phyloP scores from a whole-genome alignment of 2,113 vertebrate species.

The Lipophrys pholis region DNA sequence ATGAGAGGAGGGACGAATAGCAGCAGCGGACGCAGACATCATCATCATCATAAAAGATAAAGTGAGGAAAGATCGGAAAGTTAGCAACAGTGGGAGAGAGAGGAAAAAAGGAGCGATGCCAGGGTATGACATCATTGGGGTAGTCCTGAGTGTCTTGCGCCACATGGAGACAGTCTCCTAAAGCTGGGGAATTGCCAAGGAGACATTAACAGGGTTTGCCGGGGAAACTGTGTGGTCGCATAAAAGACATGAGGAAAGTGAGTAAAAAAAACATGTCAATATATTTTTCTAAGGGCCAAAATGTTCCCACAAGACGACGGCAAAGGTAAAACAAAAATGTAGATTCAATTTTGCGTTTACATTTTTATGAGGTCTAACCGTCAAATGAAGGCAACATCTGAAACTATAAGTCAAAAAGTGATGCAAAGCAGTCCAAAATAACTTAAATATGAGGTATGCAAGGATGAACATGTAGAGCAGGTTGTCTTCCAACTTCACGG shows the following conservation, averaged over 20 bases:
- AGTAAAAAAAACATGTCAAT: conserved; percentile 37
- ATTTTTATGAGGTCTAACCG: too few species aligned
- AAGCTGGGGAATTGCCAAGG: conserved; percentile 73
- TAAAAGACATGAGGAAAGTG: conserved; percentile 28
- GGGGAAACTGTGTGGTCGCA: conserved; percentile 50
- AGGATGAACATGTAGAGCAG: neutral
- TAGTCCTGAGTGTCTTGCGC: conserved; percentile 75
- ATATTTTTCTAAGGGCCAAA: conserved; percentile 8
- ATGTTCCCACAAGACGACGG: neutral
- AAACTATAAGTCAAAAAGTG: neutral
- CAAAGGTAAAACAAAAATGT: neutral
- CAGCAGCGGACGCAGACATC: conserved; percentile 73
- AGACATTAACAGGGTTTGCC: conserved; percentile 69
- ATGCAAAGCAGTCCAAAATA: neutral
- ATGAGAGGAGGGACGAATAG: conserved; percentile 77
- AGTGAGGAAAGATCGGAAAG: conserved; percentile 76
- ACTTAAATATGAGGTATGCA: neutral
- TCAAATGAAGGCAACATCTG: neutral
- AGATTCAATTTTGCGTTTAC: neutral
- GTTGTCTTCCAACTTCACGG: too few species aligned
- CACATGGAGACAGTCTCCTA: conserved; percentile 72
- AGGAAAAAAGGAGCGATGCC: conserved; percentile 60
- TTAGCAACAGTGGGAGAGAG: conserved; percentile 65
- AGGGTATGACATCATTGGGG: conserved; percentile 80
- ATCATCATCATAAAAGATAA: conserved; percentile 77